Percentiles rank a stretch among this genome's conserved stretches.
These are phyloP conservation scores for Seira ritae DNA, from an alignment of 2,888 invertebrate genomes.

Conservation along the genomic window DNA sequence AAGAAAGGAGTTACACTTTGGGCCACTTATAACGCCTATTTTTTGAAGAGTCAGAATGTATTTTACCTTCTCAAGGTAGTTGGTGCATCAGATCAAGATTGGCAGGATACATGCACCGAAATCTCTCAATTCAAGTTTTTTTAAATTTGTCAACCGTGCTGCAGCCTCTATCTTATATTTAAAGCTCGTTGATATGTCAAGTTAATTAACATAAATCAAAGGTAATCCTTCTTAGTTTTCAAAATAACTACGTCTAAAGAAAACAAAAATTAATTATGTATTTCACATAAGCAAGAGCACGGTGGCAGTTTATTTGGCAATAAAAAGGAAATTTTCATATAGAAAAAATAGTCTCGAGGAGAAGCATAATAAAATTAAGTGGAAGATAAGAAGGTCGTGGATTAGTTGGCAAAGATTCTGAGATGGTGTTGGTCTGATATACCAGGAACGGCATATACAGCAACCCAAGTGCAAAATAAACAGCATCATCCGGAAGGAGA, in stretches of 20 bases:
- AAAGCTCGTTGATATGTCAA: not conserved
- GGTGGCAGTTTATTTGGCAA: constrained; percentile 48
- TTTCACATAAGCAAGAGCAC: not conserved
- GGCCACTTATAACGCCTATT: too few species aligned
- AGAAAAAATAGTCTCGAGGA: not conserved
- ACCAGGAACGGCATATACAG: not conserved
- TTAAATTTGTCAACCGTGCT: too few species aligned
- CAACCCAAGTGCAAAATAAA: not conserved
- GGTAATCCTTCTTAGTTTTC: not conserved
- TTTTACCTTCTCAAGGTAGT: too few species aligned
- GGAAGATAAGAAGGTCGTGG: constrained; percentile 39
- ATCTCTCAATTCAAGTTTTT: too few species aligned
- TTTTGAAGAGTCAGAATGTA: too few species aligned
- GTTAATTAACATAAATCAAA: constrained; percentile 11
- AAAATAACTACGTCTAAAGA: constrained; percentile 1
- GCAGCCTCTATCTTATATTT: not conserved
- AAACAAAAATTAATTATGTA: constrained; percentile 14
- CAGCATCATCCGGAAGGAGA: constrained; percentile 13
- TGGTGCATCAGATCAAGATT: too few species aligned
- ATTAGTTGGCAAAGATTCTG: constrained; percentile 25
- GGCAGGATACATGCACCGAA: too few species aligned
- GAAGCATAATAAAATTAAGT: constrained; percentile 25
- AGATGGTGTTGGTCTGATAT: not conserved
- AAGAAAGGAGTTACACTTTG: too few species aligned
- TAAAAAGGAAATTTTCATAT: constrained; percentile 43